A percentile compares a stretch with the other conserved stretches of the same genome.
Conservation (phyloP, 2,113 vertebrate species). For the Hiodon tergisus region DNA sequence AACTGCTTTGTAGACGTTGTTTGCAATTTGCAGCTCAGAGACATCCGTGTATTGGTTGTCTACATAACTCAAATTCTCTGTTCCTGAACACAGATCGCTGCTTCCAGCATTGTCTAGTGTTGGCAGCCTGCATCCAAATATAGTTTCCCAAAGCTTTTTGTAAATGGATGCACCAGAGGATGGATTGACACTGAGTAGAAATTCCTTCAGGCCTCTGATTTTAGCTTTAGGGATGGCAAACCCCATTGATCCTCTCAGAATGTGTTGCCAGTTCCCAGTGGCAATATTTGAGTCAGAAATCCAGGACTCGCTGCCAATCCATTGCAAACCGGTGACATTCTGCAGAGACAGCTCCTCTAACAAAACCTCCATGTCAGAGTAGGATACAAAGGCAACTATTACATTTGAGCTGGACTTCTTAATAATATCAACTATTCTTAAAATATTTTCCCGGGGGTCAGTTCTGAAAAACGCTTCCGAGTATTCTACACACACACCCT, state of each 20-base stretch:
- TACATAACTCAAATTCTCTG: constrained; percentile 35
- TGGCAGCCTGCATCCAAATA: constrained; percentile 38
- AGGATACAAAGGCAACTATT: constrained; percentile 50
- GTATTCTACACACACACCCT: constrained; percentile 45
- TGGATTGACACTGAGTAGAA: constrained; percentile 35
- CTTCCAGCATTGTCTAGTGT: background rate
- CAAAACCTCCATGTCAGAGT: constrained; percentile 44
- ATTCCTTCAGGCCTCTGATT: constrained; percentile 39
- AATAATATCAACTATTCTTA: constrained; percentile 39
- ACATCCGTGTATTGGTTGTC: constrained; percentile 47
- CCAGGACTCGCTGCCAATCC: constrained; percentile 54
- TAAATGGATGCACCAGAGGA: constrained; percentile 26
- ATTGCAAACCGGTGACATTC: constrained; percentile 47
- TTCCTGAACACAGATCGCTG: constrained; percentile 30
- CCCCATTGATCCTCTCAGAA: constrained; percentile 45
- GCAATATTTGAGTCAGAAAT: constrained; percentile 45
- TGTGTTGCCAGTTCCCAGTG: constrained; percentile 33
- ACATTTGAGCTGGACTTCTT: constrained; percentile 42
- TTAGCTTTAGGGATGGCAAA: constrained; percentile 45
- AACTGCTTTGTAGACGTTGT: constrained; percentile 49
- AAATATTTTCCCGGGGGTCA: constrained; percentile 31
- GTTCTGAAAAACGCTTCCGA: constrained; percentile 43
- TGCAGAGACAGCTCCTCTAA: constrained; percentile 39
- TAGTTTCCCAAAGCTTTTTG: constrained; percentile 41
- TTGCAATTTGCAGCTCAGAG: constrained; percentile 44